Evolutionary conservation across 2,113 vertebrate genomes (phyloP), one percentile per base, ranked within the genome.

Genomic region (Ovibos moschatus): DNA sequence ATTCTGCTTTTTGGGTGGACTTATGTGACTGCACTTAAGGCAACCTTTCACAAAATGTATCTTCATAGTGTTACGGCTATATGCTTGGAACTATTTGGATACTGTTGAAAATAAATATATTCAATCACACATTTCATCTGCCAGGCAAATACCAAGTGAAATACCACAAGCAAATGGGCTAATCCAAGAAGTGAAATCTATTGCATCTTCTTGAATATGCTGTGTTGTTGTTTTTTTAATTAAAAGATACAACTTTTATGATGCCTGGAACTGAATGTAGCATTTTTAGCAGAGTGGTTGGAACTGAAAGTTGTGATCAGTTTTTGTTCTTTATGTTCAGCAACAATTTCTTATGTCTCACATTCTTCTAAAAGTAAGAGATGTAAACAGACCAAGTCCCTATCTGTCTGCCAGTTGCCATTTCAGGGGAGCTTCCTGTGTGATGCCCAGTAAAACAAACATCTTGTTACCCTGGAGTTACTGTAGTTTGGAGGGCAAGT

Each of bases 71-170:
- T 57, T 79, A 27, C 67, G 45, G 36, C 64, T 94, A 7, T 81
- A 81, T 94, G 45, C 58, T 96, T 92, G 57, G 33, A 91, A 87
- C 79, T 76, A 84, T 90, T 94, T 92, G 47, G 45, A 91, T 87
- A 67, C 12, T 95, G 27, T 53, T 96, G 87, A 95, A 95, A 96
- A 95, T 92, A 90, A 92, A 84, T 60, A 25, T 82, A 74, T 81
- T 96, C 87, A 82, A 60, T 94, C 74, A 82, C 4, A 13, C 5
- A 36, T 91, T 97, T 96, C 50, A n/a, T 45, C 25, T 81, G 45
- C 15, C 64, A 84, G 74, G 27, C 33, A 86, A 87, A 90, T 82
- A 76, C 21, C 53, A 76, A 14, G 17, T 96, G 36, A 93, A 91
- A 50, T 62, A 51, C 9, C 30, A 79, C 19, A 71, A 93, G 67